These are phyloP conservation scores for Drosophila quinaria DNA, from an alignment of 2,888 invertebrate species.

Conservation along the genomic window DNA sequence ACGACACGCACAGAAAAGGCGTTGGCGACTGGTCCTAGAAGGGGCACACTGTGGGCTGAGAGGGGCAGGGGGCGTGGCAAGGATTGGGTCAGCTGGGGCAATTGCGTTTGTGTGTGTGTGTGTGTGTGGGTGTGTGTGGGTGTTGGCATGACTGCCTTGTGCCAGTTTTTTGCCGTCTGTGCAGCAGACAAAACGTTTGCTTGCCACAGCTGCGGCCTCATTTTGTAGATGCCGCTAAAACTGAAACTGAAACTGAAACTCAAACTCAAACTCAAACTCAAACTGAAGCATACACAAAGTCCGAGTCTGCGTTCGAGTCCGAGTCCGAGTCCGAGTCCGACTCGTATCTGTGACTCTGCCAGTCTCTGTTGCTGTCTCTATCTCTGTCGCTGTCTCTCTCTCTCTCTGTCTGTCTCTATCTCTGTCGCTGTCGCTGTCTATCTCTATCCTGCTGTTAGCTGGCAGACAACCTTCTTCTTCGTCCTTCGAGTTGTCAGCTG, in stretches of 20 bases:
- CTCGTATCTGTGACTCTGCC: conserved; percentile 20
- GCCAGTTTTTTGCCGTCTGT: conserved; percentile 62
- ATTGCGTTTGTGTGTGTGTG: neutral
- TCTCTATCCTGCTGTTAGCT: conserved; percentile 27
- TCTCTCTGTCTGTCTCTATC: conserved; percentile 4
- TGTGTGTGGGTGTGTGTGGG: conserved; percentile 7
- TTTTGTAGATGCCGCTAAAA: conserved; percentile 58
- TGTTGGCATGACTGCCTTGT: conserved; percentile 63
- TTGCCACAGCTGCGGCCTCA: conserved; percentile 61
- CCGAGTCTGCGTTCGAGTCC: conserved; percentile 5
- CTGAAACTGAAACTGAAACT: conserved; percentile 38
- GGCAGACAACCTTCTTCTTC: conserved; percentile 13
- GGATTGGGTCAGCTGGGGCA: conserved; percentile 27
- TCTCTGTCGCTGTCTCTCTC: conserved; percentile 2
- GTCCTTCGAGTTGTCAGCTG: conserved; percentile 30
- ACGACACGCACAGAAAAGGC: conserved; percentile 67
- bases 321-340: conserved; percentile 14
- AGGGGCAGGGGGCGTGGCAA: conserved; percentile 6
- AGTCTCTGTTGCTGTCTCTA: neutral
- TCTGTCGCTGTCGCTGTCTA: neutral
- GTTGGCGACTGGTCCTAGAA: conserved; percentile 37
- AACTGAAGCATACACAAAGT: conserved; percentile 17
- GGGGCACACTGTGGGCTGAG: neutral
- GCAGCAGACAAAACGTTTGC: conserved; percentile 56
- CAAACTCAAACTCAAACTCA: conserved; percentile 33